A percentile compares a stretch with the other conserved stretches of the same genome.
These are phyloP conservation scores for Argyrosomus regius DNA, from an alignment of 2,797 vertebrate species.

Conservation along the genomic window DNA sequence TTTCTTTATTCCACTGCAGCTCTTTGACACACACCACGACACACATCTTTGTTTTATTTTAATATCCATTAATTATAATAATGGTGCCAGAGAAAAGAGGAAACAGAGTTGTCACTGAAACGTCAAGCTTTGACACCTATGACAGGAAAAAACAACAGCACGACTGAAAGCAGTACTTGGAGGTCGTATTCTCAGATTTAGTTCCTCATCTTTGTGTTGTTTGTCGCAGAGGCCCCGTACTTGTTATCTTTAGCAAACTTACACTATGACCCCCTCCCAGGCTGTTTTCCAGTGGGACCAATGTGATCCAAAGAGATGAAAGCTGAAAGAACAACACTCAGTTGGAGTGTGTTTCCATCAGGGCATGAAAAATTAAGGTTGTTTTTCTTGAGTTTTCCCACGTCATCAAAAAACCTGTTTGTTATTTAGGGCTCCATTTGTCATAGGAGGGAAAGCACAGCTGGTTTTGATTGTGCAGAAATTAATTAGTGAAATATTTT, in stretches of 20 bases:
- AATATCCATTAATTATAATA: neutral
- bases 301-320: slow-evolving; percentile 39
- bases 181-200: neutral
- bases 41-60: slow-evolving; percentile 17
- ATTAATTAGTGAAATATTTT: slow-evolving; percentile 30
- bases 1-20: slow-evolving; percentile 39
- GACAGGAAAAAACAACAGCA: neutral
- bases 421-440: neutral
- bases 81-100: neutral
- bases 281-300: slow-evolving; percentile 35
- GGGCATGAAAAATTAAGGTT: neutral
- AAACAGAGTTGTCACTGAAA: neutral
- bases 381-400: neutral
- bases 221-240: neutral
- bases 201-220: neutral
- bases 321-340: slow-evolving; percentile 25
- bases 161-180: neutral
- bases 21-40: slow-evolving; percentile 12
- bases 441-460: slow-evolving; percentile 11
- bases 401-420: neutral
- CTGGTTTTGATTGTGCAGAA: slow-evolving; percentile 13
- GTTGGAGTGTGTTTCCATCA: neutral
- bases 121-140: neutral
- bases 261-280: neutral
- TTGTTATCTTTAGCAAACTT: neutral